phyloP scores from a whole-genome alignment of 2,797 vertebrate species.

The Sarcophilus harrisii region DNA sequence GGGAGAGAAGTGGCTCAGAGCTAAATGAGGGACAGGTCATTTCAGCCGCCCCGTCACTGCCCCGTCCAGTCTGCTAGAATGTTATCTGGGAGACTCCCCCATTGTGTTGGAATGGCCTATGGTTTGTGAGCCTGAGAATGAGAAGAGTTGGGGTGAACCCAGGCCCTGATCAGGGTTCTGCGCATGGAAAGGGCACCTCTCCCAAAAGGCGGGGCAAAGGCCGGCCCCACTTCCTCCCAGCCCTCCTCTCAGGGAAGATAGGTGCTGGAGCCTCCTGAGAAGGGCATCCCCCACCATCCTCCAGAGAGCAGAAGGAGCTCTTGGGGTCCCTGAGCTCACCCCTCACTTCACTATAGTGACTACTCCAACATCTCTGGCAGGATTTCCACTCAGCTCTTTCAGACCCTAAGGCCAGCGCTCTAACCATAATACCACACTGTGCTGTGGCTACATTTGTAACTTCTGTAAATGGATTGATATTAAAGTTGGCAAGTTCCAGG shows the following conservation, averaged over 20 bases:
- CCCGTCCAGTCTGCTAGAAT: not conserved
- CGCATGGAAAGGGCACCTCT: too few relatives aligned
- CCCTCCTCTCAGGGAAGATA: not conserved
- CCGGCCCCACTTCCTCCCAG: not conserved
- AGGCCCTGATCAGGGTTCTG: too few relatives aligned
- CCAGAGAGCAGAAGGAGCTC: not conserved
- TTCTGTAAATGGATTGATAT: not conserved
- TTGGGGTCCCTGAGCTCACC: too few relatives aligned
- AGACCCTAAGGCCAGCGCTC: not conserved
- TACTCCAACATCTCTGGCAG: too few relatives aligned
- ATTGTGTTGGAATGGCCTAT: not conserved
- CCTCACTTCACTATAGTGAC: not conserved
- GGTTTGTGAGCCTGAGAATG: not conserved
- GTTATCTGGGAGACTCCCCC: not conserved
- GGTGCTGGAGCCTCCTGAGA: not conserved
- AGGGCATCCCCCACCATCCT: not conserved
- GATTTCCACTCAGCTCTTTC: not conserved
- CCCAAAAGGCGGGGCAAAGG: not conserved
- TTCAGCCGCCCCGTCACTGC: too few relatives aligned
- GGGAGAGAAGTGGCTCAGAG: too few relatives aligned
- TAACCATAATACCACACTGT: not conserved
- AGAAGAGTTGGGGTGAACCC: too few relatives aligned
- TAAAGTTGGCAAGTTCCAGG: not conserved
- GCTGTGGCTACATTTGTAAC: rapidly evolving
- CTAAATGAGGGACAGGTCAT: not conserved